Evolutionary conservation across 2,113 vertebrate genomes (phyloP), one percentile per base, ranked within the genome.

Genomic region (Heterotilapia buettikoferi): DNA sequence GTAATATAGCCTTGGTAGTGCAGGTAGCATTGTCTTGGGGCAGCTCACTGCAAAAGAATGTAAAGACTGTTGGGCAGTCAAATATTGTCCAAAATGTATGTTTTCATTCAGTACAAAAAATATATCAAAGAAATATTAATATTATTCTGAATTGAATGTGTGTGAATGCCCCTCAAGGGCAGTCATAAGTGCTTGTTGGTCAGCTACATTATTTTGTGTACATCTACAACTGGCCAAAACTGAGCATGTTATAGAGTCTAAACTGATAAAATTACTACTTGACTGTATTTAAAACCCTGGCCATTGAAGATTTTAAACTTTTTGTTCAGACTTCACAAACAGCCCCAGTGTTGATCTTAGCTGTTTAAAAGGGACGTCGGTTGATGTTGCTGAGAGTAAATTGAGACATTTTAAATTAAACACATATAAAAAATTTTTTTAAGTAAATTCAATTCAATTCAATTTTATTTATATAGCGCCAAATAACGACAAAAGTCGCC

Each of bases 11-110:
- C 26, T 52, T 50, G 6, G 73, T 78, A 78, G 26, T 52, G 73
- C 26, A 78, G 73, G 26, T 33, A 9, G 18, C 45, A n/a, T 50
- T 78, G 45, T 19, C 16, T 31, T 31, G 24, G 63, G 56, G 78
- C 24, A 66, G 43, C 82, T 59, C 19, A 86, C 84, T 88, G 79
- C 26, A 78, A 52, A 90, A 80, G 84, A 92, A 89, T 94, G 80
- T 93, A 88, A 83, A 38, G 59, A 90, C 57, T 45, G 85, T 87
- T 80, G 90, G 88, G 88, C 24, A 66, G 63, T 84, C 33, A 86
- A 53, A 83, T 83, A 84, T 31, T 79, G 13, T 83, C 43, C 29
- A 84, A 31, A 82, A 84, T 24, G 8, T 61, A 82, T 78, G 73
- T 84, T 88, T 83, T 71, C 56, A 54, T 61, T 29, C 2, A 52